Conservation (phyloP, 1,140 invertebrate genomes). For the Sitobion miscanthi region DNA sequence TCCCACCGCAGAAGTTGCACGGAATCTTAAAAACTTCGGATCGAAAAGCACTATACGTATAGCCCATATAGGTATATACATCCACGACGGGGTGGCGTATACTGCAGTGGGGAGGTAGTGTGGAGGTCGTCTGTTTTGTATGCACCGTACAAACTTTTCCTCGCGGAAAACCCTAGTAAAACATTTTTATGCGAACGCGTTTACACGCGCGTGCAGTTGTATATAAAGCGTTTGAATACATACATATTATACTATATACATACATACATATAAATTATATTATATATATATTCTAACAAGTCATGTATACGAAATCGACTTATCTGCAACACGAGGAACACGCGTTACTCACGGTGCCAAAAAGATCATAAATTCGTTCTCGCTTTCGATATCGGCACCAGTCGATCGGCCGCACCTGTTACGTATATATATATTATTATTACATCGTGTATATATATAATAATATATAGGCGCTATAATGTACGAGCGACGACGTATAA, state of each 20-base stretch:
- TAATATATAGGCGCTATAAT: background rate
- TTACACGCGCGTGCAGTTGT: background rate
- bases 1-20: background rate
- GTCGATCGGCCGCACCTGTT: slow-evolving; percentile 9
- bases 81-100: too few relatives aligned
- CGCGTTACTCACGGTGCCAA: background rate
- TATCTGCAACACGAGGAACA: background rate
- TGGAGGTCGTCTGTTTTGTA: background rate
- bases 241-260: background rate
- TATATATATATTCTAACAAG: background rate
- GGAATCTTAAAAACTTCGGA: background rate
- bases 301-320: background rate
- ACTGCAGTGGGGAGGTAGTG: background rate
- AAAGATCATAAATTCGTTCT: background rate
- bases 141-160: background rate
- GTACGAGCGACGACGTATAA: background rate
- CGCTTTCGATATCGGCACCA: background rate
- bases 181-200: background rate
- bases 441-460: background rate
- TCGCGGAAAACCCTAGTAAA: background rate
- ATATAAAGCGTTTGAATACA: background rate
- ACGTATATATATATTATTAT: background rate
- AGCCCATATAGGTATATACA: background rate
- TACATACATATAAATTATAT: background rate
- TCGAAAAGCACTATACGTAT: background rate